A percentile compares a stretch with the other conserved stretches of the same genome.
phyloP scores from a whole-genome alignment of 2,113 vertebrate genomes.

The Dendropsophus ebraccatus region DNA sequence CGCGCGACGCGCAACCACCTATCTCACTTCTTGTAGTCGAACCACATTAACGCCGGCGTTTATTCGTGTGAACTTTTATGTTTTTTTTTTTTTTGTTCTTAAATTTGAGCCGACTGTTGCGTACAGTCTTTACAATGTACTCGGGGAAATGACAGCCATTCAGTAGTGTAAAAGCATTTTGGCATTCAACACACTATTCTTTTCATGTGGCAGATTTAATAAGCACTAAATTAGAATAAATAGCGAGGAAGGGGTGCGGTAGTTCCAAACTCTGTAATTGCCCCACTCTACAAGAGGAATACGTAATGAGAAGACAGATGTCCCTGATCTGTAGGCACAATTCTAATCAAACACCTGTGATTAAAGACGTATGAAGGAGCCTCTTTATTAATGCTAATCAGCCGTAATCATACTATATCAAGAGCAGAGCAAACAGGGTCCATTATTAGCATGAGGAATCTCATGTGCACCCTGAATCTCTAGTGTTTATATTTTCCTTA shows the following conservation, averaged over 20 bases:
- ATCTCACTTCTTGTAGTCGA: background rate
- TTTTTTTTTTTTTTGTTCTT: background rate
- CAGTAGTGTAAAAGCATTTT: slow-evolving; percentile 31
- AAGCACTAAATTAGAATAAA: slow-evolving; percentile 54
- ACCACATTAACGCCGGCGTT: background rate
- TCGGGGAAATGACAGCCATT: background rate
- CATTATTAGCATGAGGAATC: slow-evolving; percentile 51
- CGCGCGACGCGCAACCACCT: background rate
- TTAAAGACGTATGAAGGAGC: slow-evolving; percentile 50
- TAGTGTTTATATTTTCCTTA: slow-evolving; percentile 58
- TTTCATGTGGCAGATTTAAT: slow-evolving; percentile 43
- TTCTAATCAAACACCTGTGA: slow-evolving; percentile 59
- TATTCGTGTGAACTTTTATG: background rate
- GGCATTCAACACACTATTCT: slow-evolving; percentile 19
- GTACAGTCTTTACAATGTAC: background rate
- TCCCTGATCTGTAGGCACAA: slow-evolving; percentile 53
- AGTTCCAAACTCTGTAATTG: slow-evolving; percentile 53
- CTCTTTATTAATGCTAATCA: slow-evolving; percentile 59
- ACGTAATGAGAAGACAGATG: slow-evolving; percentile 54
- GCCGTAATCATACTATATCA: slow-evolving; percentile 55
- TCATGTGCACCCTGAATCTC: slow-evolving; percentile 46
- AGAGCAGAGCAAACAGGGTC: slow-evolving; percentile 57
- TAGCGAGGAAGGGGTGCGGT: slow-evolving; percentile 42
- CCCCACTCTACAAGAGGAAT: slow-evolving; percentile 37
- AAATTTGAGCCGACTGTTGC: background rate